phyloP scores from a whole-genome alignment of 1,140 invertebrate species.

The Euglossa dilemma region DNA sequence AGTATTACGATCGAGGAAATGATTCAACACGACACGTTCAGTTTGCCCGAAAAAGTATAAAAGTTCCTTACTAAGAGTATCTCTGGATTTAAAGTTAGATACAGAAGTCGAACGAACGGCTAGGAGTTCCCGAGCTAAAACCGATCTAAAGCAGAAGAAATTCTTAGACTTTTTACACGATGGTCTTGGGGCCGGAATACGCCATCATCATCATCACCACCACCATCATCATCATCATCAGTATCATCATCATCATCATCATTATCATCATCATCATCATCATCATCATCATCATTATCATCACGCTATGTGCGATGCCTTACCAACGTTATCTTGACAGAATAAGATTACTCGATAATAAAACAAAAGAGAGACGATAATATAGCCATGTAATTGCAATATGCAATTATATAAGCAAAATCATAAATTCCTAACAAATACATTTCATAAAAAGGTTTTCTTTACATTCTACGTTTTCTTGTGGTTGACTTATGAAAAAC shows the following conservation, averaged over 20 bases:
- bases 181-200: constrained; percentile 60
- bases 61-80: neutral
- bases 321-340: constrained; percentile 49
- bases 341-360: constrained; percentile 69
- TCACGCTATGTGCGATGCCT: constrained; percentile 23
- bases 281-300: neutral
- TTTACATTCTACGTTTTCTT: constrained; percentile 69
- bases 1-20: constrained; percentile 12
- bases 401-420: constrained; percentile 69
- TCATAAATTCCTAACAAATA: constrained; percentile 75
- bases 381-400: constrained; percentile 73
- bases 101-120: constrained; percentile 39
- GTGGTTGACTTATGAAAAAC: constrained; percentile 68
- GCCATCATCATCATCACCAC: neutral
- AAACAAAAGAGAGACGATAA: constrained; percentile 75
- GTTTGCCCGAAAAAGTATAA: constrained; percentile 31
- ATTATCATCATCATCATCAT: neutral
- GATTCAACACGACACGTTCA: constrained; percentile 7
- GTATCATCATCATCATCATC: too few relatives aligned
- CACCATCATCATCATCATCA: neutral
- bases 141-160: constrained; percentile 64
- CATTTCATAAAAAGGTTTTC: constrained; percentile 75
- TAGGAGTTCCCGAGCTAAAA: constrained; percentile 53
- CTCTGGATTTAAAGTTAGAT: constrained; percentile 38
- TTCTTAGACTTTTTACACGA: constrained; percentile 55